phyloP scores from a whole-genome alignment of 2,797 vertebrate species.

The Hafferia zeledoni region DNA sequence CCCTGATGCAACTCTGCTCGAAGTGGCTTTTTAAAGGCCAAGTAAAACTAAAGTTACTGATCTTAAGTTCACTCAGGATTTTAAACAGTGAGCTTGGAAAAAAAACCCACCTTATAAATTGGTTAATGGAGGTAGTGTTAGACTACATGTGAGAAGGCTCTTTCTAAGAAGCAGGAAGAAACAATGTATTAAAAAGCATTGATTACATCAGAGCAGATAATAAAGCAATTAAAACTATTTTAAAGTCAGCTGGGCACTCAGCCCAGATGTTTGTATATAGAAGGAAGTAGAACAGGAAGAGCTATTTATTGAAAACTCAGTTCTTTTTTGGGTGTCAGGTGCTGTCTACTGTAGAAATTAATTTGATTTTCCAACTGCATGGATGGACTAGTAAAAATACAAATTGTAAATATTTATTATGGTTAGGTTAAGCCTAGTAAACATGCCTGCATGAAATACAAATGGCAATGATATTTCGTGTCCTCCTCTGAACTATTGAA shows the following conservation, averaged over 20 bases:
- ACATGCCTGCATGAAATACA: background rate
- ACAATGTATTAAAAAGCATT: constrained; percentile 1
- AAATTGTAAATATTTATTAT: constrained; percentile 10
- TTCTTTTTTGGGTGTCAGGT: background rate
- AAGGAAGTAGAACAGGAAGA: constrained; percentile 48
- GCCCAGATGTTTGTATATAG: constrained; percentile 40
- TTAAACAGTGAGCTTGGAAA: background rate
- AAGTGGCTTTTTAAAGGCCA: background rate
- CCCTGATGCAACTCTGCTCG: background rate
- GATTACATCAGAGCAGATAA: constrained; percentile 29
- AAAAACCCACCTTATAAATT: background rate
- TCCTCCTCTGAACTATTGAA: background rate
- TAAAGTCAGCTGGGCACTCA: background rate
- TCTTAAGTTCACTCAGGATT: background rate
- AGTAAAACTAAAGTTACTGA: background rate
- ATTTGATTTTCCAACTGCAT: background rate
- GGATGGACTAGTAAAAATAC: background rate
- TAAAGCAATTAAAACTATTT: constrained; percentile 48
- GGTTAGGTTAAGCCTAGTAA: background rate
- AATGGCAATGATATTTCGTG: background rate
- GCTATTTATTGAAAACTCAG: background rate
- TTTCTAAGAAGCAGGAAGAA: constrained; percentile 45
- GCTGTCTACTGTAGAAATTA: background rate
- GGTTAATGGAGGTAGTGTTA: background rate
- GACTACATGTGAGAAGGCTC: background rate